Percentiles rank a stretch among this genome's conserved stretches.
These are phyloP conservation scores for Gallinago undulata DNA, from an alignment of 2,113 vertebrate genomes.

Conservation along the genomic window DNA sequence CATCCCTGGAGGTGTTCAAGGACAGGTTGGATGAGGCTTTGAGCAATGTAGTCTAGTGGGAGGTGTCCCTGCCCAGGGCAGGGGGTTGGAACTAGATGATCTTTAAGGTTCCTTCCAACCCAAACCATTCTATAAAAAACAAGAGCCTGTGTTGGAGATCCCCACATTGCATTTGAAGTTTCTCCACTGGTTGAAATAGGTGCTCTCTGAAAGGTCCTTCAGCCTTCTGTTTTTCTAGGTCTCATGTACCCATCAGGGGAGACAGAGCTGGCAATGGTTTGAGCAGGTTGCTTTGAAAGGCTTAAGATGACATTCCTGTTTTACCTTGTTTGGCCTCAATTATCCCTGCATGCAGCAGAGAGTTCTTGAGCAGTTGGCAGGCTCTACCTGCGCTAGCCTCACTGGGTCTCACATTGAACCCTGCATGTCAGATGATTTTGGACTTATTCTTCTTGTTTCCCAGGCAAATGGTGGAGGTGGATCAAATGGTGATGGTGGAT, in stretches of 20 bases:
- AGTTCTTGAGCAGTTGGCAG: not conserved
- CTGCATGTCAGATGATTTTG: not conserved
- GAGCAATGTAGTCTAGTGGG: not conserved
- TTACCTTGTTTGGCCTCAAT: fast-evolving
- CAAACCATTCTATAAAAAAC: not conserved
- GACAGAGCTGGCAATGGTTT: not conserved
- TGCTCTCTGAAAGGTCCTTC: not conserved
- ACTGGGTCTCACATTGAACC: not conserved
- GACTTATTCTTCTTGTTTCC: not conserved
- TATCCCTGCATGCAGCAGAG: not conserved
- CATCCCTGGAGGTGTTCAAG: not conserved
- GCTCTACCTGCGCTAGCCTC: not conserved
- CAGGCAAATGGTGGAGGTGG: not conserved
- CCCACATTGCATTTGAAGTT: fast-evolving
- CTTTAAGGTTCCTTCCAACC: not conserved
- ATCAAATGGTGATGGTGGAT: too few species aligned
- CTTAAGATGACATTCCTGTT: not conserved
- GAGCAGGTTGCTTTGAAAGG: not conserved
- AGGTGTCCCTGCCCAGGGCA: not conserved
- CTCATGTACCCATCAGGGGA: not conserved
- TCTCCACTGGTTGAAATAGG: not conserved
- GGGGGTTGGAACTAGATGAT: not conserved
- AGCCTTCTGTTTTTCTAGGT: not conserved
- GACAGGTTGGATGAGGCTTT: not conserved
- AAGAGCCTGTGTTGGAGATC: not conserved